These are phyloP conservation scores for Mobula birostris DNA, from an alignment of 2,113 vertebrate genomes.

Conservation along the genomic window DNA sequence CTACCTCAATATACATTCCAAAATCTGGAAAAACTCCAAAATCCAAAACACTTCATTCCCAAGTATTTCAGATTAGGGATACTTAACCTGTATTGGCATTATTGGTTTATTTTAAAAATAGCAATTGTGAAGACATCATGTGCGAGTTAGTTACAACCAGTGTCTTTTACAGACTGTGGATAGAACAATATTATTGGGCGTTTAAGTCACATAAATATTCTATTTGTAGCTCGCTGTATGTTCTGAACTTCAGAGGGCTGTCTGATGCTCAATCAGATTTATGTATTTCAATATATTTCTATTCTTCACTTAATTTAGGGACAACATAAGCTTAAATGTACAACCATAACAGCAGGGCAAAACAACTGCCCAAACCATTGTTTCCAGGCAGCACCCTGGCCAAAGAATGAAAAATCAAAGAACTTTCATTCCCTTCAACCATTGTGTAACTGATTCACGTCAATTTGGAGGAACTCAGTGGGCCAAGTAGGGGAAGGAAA, in stretches of 20 bases:
- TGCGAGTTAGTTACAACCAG: neutral
- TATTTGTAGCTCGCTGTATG: neutral
- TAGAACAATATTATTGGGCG: neutral
- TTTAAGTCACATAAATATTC: neutral
- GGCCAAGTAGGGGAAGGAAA: neutral
- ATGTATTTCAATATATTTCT: neutral
- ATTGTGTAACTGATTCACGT: too few relatives aligned
- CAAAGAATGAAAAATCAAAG: too few relatives aligned
- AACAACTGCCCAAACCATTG: neutral
- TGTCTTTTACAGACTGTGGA: neutral
- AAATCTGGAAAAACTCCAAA: too few relatives aligned
- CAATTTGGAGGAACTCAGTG: too few relatives aligned
- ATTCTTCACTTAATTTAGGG: neutral
- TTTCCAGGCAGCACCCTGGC: too few relatives aligned
- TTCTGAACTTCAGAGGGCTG: neutral
- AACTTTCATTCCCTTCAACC: too few relatives aligned
- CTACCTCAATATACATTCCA: too few relatives aligned
- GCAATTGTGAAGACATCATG: neutral
- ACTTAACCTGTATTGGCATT: too few relatives aligned
- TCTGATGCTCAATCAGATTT: neutral
- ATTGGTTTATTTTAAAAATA: too few relatives aligned
- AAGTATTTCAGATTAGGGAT: too few relatives aligned
- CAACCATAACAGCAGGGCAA: neutral
- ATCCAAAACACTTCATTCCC: too few relatives aligned
- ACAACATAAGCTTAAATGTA: neutral